Evolutionary conservation across 2,888 invertebrate species (phyloP).

Genomic region (Epistrophe eligans): DNA sequence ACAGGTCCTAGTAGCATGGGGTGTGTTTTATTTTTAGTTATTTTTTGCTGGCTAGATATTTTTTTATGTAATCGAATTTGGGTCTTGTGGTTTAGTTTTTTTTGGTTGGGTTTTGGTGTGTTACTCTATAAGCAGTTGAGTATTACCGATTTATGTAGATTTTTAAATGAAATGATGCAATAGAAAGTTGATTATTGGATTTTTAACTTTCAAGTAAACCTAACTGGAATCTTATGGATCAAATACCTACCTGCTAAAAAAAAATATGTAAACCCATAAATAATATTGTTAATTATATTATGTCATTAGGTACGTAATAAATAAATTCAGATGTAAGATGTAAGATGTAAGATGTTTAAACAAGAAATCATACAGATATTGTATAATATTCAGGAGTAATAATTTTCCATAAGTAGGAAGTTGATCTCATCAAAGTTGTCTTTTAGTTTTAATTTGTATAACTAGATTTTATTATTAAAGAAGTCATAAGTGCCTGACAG

Average conservation of each 20-base stretch:
- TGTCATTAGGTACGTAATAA: background rate
- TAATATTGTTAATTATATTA: background rate
- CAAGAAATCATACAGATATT: too few relatives aligned
- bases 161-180: slow-evolving; percentile 3
- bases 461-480: too few relatives aligned
- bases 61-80: slow-evolving; percentile 12
- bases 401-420: too few relatives aligned
- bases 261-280: background rate
- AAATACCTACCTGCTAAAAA: background rate
- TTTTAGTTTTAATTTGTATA: too few relatives aligned
- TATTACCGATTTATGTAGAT: background rate
- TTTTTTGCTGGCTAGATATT: background rate
- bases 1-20: slow-evolving; percentile 27
- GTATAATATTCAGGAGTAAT: too few relatives aligned
- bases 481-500: too few relatives aligned
- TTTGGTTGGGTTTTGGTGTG: background rate
- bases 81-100: background rate
- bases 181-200: slow-evolving; percentile 17
- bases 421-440: too few relatives aligned
- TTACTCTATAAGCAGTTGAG: background rate
- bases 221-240: background rate
- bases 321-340: background rate
- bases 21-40: background rate
- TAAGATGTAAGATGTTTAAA: background rate
- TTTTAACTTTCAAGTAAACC: background rate